A percentile compares a stretch with the other conserved stretches of the same genome.
Evolutionary conservation across 2,888 invertebrate genomes (phyloP).

Genomic region (Lithodes maja): DNA sequence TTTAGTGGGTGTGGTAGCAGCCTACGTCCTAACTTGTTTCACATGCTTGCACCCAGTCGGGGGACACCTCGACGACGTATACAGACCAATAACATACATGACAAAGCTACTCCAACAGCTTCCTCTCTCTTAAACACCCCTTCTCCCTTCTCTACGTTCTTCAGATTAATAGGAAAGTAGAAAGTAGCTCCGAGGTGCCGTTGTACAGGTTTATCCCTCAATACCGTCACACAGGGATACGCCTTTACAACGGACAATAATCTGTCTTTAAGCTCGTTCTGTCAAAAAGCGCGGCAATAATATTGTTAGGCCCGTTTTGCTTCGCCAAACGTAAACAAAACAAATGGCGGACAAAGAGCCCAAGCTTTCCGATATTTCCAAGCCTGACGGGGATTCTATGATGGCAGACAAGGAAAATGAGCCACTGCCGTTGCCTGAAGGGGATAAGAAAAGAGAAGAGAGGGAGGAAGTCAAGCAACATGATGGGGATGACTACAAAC

Average conservation of each 20-base stretch:
- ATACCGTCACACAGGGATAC: not conserved
- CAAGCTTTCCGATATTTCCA: conserved; percentile 10
- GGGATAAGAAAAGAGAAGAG: conserved; percentile 38
- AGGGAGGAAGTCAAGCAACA: conserved; percentile 37
- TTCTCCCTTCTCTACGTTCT: no score
- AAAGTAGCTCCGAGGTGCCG: no score
- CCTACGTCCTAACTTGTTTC: no score
- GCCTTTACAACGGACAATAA: not conserved
- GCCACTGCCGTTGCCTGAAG: conserved; percentile 19
- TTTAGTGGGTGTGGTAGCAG: no score
- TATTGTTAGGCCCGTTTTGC: conserved; percentile 17
- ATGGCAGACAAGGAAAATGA: conserved; percentile 58
- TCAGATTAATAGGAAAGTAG: no score
- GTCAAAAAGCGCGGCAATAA: conserved; percentile 22
- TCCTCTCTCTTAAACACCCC: no score
- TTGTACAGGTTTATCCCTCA: no score
- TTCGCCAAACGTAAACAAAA: conserved; percentile 23
- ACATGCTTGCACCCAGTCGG: no score
- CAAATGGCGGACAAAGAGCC: conserved; percentile 50
- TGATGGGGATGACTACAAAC: conserved; percentile 58
- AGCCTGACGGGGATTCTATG: not conserved
- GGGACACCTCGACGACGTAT: no score
- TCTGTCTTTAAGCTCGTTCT: not conserved
- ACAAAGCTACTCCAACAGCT: no score
- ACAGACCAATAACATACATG: no score